Percentiles rank a stretch among this genome's conserved stretches.
These are phyloP conservation scores for Forpus xanthops DNA, from an alignment of 2,797 vertebrate genomes.

Conservation along the genomic window DNA sequence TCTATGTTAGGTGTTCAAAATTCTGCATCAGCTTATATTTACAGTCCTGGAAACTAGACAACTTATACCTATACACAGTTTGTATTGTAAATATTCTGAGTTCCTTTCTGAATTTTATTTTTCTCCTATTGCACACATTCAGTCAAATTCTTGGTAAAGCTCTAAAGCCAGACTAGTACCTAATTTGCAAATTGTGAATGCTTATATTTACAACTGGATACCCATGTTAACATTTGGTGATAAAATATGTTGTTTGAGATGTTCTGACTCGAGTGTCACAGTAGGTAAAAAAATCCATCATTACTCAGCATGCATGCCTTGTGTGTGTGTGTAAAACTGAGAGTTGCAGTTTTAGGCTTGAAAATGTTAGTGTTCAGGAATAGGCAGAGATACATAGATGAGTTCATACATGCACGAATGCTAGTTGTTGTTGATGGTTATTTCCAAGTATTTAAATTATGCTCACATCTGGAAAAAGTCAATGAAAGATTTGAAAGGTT, in stretches of 20 bases:
- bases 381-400: background rate
- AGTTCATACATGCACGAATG: background rate
- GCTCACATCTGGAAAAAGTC: background rate
- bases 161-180: background rate
- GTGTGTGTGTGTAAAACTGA: background rate
- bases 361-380: background rate
- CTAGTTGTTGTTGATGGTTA: background rate
- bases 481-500: background rate
- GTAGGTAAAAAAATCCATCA: background rate
- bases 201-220: background rate
- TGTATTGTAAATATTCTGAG: background rate
- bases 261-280: background rate
- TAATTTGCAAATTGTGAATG: background rate
- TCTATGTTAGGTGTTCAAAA: background rate
- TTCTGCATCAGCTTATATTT: background rate
- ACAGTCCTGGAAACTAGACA: background rate
- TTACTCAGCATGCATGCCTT: background rate
- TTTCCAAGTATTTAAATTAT: background rate
- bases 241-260: background rate
- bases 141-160: background rate
- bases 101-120: background rate
- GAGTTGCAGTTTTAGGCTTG: background rate
- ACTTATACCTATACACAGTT: background rate
- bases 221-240: background rate
- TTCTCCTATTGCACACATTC: background rate